phyloP scores from a whole-genome alignment of 2,797 vertebrate genomes.

The Vespertilio murinus region DNA sequence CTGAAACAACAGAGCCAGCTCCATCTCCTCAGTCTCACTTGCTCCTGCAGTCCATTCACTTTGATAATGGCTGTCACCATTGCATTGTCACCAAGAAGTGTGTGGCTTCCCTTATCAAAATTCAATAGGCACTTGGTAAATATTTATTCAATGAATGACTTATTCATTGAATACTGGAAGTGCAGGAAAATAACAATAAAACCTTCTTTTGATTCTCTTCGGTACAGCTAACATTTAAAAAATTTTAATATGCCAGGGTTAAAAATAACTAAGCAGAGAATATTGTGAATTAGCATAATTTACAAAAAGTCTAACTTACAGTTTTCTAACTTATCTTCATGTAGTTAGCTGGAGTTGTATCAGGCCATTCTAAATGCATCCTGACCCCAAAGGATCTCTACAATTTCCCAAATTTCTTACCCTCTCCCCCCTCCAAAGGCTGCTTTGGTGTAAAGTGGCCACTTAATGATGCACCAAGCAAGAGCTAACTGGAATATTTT shows the following conservation, averaged over 20 bases:
- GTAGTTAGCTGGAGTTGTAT: background rate
- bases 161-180: background rate
- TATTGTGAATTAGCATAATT: background rate
- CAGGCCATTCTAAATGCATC: constrained; percentile 14
- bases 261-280: constrained; percentile 31
- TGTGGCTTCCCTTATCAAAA: background rate
- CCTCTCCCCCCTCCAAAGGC: background rate
- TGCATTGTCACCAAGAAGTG: background rate
- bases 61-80: background rate
- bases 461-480: background rate
- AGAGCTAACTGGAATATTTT: background rate
- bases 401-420: background rate
- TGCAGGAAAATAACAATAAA: background rate
- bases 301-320: background rate
- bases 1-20: background rate
- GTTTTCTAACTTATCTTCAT: background rate
- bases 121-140: background rate
- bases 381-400: background rate
- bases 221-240: background rate
- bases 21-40: background rate
- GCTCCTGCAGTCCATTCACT: background rate
- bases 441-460: background rate
- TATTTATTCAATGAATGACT: background rate
- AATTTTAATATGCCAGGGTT: background rate
- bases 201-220: constrained; percentile 16